A percentile compares a stretch with the other conserved stretches of the same genome.
phyloP scores from a whole-genome alignment of 2,888 invertebrate genomes.

The Polia nebulosa region DNA sequence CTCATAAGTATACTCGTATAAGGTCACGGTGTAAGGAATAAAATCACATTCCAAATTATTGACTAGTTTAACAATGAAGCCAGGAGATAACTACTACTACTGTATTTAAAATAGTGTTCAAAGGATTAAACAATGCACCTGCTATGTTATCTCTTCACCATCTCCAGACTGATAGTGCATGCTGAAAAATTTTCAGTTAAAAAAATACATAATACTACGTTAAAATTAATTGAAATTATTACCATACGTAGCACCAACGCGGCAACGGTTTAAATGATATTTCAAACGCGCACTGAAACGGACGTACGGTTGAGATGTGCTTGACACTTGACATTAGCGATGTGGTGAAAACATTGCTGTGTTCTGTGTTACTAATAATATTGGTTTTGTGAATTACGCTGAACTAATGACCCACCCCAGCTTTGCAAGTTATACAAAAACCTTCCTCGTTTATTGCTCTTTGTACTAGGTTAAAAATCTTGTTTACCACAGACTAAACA shows the following conservation, averaged over 20 bases:
- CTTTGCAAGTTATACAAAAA: too few relatives aligned
- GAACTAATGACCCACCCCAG: too few relatives aligned
- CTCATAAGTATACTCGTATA: too few relatives aligned
- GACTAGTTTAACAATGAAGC: background rate
- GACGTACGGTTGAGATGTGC: constrained; percentile 33
- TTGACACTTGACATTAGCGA: constrained; percentile 39
- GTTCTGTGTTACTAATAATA: constrained; percentile 22
- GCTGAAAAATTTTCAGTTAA: background rate
- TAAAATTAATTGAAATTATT: constrained; percentile 27
- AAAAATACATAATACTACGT: background rate
- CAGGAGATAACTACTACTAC: too few relatives aligned
- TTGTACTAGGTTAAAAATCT: too few relatives aligned
- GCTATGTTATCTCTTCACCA: too few relatives aligned
- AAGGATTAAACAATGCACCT: too few relatives aligned
- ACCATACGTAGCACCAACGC: constrained; percentile 24
- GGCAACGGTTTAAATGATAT: constrained; percentile 42
- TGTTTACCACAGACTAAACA: too few relatives aligned
- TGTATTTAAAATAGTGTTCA: too few relatives aligned
- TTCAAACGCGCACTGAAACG: constrained; percentile 17
- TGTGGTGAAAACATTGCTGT: constrained; percentile 32
- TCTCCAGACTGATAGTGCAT: background rate
- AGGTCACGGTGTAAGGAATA: background rate
- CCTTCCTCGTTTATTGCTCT: too few relatives aligned
- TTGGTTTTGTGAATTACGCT: background rate
- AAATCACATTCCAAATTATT: background rate